Evolutionary conservation across 1,140 invertebrate species (phyloP).

Genomic region (Anoplolepis gracilipes): DNA sequence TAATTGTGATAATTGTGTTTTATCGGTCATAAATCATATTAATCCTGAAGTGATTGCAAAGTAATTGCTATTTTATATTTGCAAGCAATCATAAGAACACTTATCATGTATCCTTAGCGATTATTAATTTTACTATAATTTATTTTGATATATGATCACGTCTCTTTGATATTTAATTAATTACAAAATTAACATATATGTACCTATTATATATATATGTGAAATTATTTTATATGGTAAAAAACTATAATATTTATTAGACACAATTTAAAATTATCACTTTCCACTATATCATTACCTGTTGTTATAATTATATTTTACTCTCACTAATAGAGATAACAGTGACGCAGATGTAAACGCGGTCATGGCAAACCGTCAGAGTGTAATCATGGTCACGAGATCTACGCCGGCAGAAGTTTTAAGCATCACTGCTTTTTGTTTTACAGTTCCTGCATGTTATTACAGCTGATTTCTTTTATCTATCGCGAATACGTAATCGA

Average conservation of each 20-base stretch:
- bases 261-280: neutral
- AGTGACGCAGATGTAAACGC: conserved; percentile 26
- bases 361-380: conserved; percentile 46
- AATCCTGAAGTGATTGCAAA: neutral
- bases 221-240: neutral
- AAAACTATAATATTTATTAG: too few relatives aligned
- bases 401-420: neutral
- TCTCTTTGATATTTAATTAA: neutral
- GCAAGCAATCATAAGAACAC: neutral
- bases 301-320: neutral
- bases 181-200: neutral
- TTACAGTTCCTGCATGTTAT: neutral
- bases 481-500: too few relatives aligned
- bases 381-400: conserved; percentile 12
- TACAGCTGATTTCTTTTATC: neutral
- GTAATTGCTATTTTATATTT: neutral
- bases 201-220: too few relatives aligned
- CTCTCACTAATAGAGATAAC: neutral
- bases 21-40: neutral
- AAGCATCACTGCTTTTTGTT: neutral
- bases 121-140: neutral
- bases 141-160: neutral
- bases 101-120: neutral
- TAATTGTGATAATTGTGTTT: neutral
- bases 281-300: neutral